These are phyloP conservation scores for Chrysolina haemoptera DNA, from an alignment of 2,888 invertebrate species.

Conservation along the genomic window DNA sequence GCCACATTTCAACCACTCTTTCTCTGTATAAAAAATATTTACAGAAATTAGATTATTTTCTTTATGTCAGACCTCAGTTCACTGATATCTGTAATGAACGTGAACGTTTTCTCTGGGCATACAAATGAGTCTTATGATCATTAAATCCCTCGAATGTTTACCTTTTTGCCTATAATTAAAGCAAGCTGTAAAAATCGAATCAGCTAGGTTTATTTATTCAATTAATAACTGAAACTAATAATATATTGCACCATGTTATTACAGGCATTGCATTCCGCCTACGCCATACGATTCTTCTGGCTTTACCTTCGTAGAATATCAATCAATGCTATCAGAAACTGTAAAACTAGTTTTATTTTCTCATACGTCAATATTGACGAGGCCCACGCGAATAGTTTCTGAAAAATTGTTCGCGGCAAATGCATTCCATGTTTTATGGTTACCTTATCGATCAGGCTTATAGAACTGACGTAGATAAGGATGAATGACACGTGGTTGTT, in stretches of 20 bases:
- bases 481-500: not conserved
- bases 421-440: not conserved
- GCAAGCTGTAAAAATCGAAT: conserved; percentile 35
- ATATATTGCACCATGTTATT: conserved; percentile 42
- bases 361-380: conserved; percentile 43
- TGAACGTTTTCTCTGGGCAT: not conserved
- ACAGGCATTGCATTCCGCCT: conserved; percentile 30
- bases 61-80: too few species aligned
- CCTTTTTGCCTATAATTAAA: conserved; percentile 34
- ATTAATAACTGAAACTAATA: conserved; percentile 44
- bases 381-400: conserved; percentile 27
- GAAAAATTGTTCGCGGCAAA: conserved; percentile 7
- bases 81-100: not conserved
- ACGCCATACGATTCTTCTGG: conserved; percentile 18
- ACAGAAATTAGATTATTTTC: too few species aligned
- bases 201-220: conserved; percentile 45
- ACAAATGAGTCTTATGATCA: not conserved
- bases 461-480: not conserved
- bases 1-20: too few species aligned
- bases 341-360: conserved; percentile 47
- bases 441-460: not conserved
- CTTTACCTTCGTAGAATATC: conserved; percentile 38
- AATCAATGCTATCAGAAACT: conserved; percentile 48
- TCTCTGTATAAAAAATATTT: too few species aligned
- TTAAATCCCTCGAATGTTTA: conserved; percentile 8